These are phyloP conservation scores for Campopleginae sp. DNA, from an alignment of 2,888 invertebrate species.

Conservation along the genomic window DNA sequence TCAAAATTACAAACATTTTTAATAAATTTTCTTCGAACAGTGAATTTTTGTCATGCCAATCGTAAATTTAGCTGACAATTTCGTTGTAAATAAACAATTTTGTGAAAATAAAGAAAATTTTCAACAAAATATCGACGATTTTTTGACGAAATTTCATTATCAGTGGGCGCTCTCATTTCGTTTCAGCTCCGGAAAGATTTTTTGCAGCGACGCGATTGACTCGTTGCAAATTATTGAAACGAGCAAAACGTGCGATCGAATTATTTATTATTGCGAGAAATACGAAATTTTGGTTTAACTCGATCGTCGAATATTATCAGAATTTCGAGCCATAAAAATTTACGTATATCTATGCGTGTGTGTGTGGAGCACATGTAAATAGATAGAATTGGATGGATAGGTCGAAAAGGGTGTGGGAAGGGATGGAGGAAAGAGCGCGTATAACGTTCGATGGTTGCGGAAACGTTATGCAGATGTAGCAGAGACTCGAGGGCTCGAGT, in stretches of 20 bases:
- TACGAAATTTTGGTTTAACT: constrained; percentile 48
- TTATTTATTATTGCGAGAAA: constrained; percentile 35
- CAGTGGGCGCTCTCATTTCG: background rate
- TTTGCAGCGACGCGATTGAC: constrained; percentile 6
- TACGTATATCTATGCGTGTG: constrained; percentile 10
- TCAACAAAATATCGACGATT: no score
- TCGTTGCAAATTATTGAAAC: background rate
- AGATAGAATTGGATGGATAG: background rate
- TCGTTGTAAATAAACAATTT: no score
- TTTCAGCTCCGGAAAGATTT: background rate
- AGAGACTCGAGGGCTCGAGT: constrained; percentile 16
- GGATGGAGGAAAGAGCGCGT: background rate
- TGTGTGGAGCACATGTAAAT: background rate
- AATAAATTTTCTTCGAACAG: no score
- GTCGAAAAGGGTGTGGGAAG: constrained; percentile 22
- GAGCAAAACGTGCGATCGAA: background rate
- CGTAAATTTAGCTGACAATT: no score
- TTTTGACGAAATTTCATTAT: no score
- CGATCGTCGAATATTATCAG: constrained; percentile 40
- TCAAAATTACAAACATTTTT: no score
- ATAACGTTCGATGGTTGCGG: constrained; percentile 42
- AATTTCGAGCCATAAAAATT: background rate
- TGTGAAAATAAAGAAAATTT: no score
- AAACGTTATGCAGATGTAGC: constrained; percentile 63
- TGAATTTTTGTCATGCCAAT: no score